Conservation (phyloP, 2,888 invertebrate species). For the Harpalus rufipes region DNA sequence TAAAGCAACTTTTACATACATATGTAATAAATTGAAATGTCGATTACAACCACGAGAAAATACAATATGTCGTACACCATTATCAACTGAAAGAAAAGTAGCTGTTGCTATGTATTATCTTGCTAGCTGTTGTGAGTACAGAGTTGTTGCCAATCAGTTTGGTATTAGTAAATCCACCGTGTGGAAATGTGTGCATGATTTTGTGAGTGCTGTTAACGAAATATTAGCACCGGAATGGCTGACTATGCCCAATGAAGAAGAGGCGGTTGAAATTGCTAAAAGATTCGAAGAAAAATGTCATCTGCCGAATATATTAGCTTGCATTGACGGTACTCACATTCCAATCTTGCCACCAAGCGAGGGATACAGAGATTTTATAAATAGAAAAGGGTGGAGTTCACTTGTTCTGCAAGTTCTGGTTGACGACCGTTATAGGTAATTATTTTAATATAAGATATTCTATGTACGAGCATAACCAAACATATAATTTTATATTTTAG, state of each 20-base stretch:
- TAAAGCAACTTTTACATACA: background rate
- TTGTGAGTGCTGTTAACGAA: background rate
- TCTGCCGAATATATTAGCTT: slow-evolving; percentile 37
- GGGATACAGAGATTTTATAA: slow-evolving; percentile 68
- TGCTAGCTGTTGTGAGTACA: too few relatives aligned
- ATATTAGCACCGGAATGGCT: slow-evolving; percentile 12
- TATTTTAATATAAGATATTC: background rate
- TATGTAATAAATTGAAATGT: slow-evolving; percentile 9
- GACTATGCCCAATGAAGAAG: background rate
- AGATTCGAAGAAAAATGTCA: background rate
- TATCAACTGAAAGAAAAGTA: slow-evolving; percentile 10
- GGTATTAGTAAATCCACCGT: background rate
- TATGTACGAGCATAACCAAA: too few relatives aligned
- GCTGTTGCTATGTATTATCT: slow-evolving; percentile 3
- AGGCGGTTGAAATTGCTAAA: slow-evolving; percentile 6
- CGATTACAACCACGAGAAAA: background rate
- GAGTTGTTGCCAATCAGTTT: background rate
- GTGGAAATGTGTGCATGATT: slow-evolving; percentile 1
- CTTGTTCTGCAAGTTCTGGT: slow-evolving; percentile 64
- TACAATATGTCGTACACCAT: slow-evolving; percentile 1
- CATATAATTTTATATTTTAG: background rate
- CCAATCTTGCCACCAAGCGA: slow-evolving; percentile 66
- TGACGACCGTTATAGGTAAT: slow-evolving; percentile 33
- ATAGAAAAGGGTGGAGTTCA: slow-evolving; percentile 69
- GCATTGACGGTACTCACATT: slow-evolving; percentile 44